Base-by-base conservation (phyloP, 2,113 vertebrate species). In the Planiliza haematocheilus region DNA sequence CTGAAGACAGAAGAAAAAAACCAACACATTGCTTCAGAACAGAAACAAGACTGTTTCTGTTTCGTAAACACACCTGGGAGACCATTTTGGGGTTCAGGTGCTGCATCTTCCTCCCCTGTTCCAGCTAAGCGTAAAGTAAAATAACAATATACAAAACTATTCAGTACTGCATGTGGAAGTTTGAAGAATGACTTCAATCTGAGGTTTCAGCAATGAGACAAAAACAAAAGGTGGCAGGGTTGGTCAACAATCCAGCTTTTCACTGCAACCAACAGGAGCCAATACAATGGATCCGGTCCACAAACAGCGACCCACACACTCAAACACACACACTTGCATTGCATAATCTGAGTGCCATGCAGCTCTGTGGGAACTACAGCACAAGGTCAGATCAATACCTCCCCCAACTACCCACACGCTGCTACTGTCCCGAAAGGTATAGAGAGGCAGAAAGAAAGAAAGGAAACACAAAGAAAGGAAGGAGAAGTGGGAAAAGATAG, bases 341-440 rank as follows among this genome's bases (percentile, higher is more conserved):
- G 60, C 79, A 76, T 79, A 83, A 82, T 51, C 62, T 41, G 20
- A 82, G 67, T 69, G 71, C 63, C 66, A 77, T 65, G 72, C 16
- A 10, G 61, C 69, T 83, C 70, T 37, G 57, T 79, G 80, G 74
- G 65, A 79, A 76, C 65, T 68, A 43, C 61, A 75, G 68, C 52
- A 42, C 70, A 74, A 80, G 79, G 69, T 78, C 72, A 55, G 69
- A 86, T 90, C 83, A 72, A 89, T 87, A 84, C 62, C 53, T 43
- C 77, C 78, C 63, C 59, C 57, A 59, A 42, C 60, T 61, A 20
- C 70, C 63, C 70, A 71, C 68, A 76, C 41, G 60, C 17, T 74
- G 70, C 64, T 30, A 73, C 75, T 82, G 67, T 70, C 62, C 64
- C 68, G 50, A 70, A 68, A 74, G 45, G n/a, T 50, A 55, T 0